phyloP scores from a whole-genome alignment of 2,797 vertebrate genomes.

The Lepus townsendii region DNA sequence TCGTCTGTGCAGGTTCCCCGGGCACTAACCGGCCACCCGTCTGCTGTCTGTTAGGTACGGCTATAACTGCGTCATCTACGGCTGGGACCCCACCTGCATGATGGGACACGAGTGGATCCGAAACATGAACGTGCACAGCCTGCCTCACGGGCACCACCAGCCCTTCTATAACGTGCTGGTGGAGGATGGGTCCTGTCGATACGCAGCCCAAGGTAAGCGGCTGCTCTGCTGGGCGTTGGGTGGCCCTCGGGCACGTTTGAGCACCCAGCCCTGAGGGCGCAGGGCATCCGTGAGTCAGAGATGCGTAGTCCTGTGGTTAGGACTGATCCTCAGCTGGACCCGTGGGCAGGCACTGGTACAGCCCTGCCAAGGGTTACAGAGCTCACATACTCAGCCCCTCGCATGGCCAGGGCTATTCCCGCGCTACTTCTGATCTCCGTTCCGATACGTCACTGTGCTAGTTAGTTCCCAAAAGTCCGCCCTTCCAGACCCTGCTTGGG shows the following conservation, averaged over 20 bases:
- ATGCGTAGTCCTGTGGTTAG: rapidly evolving
- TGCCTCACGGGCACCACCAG: constrained; percentile 95
- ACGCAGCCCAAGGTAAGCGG: constrained; percentile 95
- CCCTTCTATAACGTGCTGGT: constrained; percentile 98
- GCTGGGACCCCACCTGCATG: constrained; percentile 98
- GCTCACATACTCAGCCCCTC: background rate
- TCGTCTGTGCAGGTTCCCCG: rapidly evolving
- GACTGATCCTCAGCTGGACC: background rate
- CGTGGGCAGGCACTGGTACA: background rate
- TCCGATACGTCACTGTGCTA: background rate
- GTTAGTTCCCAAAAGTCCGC: background rate
- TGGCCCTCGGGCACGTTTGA: background rate
- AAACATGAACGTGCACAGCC: constrained; percentile 97
- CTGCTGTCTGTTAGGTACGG: constrained; percentile 90
- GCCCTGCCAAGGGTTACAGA: rapidly evolving
- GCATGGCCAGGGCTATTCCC: background rate
- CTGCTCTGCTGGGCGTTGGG: no score
- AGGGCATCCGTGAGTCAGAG: background rate
- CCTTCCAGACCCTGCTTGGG: background rate
- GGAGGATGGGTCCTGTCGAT: constrained; percentile 97
- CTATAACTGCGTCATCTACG: constrained; percentile 98
- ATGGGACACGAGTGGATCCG: constrained; percentile 99
- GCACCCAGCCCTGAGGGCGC: rapidly evolving
- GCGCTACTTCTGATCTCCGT: background rate
- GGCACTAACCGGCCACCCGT: background rate